Conservation (phyloP, 2,888 invertebrate genomes). For the Criorhina ranunculi region DNA sequence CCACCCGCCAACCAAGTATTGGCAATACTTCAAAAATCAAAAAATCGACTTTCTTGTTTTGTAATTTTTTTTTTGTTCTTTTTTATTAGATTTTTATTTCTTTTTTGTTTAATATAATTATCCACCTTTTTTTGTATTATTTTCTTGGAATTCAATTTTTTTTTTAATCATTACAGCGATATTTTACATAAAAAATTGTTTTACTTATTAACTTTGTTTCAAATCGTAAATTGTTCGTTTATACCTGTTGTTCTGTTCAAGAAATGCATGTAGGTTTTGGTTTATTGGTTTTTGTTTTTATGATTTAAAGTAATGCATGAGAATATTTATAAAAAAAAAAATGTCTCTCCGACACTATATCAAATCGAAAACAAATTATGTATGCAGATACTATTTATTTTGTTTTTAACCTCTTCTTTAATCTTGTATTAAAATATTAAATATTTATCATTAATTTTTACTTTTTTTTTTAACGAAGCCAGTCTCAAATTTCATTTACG, state of each 20-base stretch:
- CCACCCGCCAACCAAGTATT: too few relatives aligned
- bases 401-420: constrained; percentile 2
- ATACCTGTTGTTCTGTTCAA: constrained; percentile 34
- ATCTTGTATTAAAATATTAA: constrained; percentile 64
- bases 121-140: constrained; percentile 63
- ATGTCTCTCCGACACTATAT: constrained; percentile 1
- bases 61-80: constrained; percentile 47
- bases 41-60: constrained; percentile 20
- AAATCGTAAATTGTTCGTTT: constrained; percentile 65
- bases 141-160: constrained; percentile 64
- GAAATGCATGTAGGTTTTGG: constrained; percentile 52
- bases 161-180: constrained; percentile 65
- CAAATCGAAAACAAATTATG: constrained; percentile 27
- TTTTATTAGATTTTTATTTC: constrained; percentile 52
- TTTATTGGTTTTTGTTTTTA: constrained; percentile 17
- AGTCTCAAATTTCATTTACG: constrained; percentile 70
- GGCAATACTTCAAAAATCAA: too few relatives aligned
- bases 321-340: constrained; percentile 17
- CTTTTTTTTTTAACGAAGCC: constrained; percentile 67
- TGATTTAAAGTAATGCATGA: constrained; percentile 6
- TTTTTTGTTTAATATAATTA: constrained; percentile 66
- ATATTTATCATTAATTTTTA: constrained; percentile 45
- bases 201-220: constrained; percentile 40
- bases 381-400: too few relatives aligned
- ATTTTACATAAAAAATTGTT: constrained; percentile 71